Conservation (phyloP, 2,113 vertebrate genomes). For the Silurus asotus region DNA sequence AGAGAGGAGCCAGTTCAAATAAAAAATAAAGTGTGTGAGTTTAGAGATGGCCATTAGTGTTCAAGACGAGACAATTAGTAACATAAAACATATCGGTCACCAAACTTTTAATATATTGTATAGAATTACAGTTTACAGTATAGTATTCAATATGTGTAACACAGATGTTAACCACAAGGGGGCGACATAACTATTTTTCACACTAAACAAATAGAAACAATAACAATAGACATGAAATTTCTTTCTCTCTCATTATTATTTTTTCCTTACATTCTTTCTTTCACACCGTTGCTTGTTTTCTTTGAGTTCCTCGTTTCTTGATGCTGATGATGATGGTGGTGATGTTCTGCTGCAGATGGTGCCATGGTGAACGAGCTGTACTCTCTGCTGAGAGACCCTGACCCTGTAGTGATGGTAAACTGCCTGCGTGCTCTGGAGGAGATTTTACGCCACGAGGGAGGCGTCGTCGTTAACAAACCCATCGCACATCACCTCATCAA, state of each 20-base stretch:
- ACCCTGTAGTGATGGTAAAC: slow-evolving; percentile 95
- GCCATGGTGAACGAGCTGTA: slow-evolving; percentile 92
- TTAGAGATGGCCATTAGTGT: not conserved
- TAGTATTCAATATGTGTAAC: not conserved
- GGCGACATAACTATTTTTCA: not conserved
- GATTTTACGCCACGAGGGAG: slow-evolving; percentile 89
- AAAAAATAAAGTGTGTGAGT: not conserved
- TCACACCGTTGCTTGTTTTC: not conserved
- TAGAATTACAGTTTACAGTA: not conserved
- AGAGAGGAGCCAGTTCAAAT: not conserved
- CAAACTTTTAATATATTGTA: not conserved
- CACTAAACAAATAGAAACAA: not conserved
- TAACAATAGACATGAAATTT: not conserved
- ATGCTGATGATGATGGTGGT: not conserved
- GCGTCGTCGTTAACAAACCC: slow-evolving; percentile 94
- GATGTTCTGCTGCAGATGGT: slow-evolving; percentile 73
- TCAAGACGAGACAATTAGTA: not conserved
- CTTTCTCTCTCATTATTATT: not conserved
- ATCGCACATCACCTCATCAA: slow-evolving; percentile 97
- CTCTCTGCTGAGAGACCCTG: slow-evolving; percentile 88
- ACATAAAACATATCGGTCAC: not conserved
- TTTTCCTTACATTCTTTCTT: not conserved
- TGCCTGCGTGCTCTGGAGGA: slow-evolving; percentile 93
- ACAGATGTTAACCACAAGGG: not conserved
- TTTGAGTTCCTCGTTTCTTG: not conserved